Evolutionary conservation across 2,888 invertebrate genomes (phyloP), one percentile per base, ranked within the genome.

Genomic region (Latheticus oryzae): DNA sequence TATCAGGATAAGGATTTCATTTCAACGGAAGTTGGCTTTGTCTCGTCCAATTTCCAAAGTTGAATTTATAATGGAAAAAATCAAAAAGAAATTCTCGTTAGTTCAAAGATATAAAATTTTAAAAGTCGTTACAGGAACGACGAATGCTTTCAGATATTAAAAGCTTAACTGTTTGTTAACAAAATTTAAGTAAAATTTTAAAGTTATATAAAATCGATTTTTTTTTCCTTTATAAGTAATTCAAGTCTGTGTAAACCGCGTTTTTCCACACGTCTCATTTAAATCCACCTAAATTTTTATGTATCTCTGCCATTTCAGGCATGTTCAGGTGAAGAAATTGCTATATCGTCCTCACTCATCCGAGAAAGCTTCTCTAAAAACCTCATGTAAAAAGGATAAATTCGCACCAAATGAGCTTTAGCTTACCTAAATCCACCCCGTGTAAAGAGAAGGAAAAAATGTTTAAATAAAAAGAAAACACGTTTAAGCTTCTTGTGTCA

Each of bases 311-410:
- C 43, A 52, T 52, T 52, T 52, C 33, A 43, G 54, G 8, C 35
- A 54, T 45, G 54, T 45, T 54, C 54, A 54, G 54, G 54, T 54
- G 45, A 33, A 54, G 37, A 54, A 54, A 54, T 54, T 45, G 54
- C 54, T 43, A 43, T 53, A 43, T 50, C 38, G 28, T 37, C 37
- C 48, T 15, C 51, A 38, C 54, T 45, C 45, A 28, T 24, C 35
- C 35, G 33, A 45, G 37, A 54, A 55, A 55, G 48, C 55, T 40
- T 24, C 37, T 55, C 40, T 55, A 48, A 55, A 54, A 55, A 55
- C 54, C 54, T 30, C 55, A 55, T 55, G 47, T 55, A 55, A 55
- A 55, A 55, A 30, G 38, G 48, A 55, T 55, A 55, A 55, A 55
- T 33, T 48, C 24, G 32, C 40, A 32, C 37, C 12, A 16, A 38